phyloP scores from a whole-genome alignment of 2,888 invertebrate species.

The Apamea monoglypha region DNA sequence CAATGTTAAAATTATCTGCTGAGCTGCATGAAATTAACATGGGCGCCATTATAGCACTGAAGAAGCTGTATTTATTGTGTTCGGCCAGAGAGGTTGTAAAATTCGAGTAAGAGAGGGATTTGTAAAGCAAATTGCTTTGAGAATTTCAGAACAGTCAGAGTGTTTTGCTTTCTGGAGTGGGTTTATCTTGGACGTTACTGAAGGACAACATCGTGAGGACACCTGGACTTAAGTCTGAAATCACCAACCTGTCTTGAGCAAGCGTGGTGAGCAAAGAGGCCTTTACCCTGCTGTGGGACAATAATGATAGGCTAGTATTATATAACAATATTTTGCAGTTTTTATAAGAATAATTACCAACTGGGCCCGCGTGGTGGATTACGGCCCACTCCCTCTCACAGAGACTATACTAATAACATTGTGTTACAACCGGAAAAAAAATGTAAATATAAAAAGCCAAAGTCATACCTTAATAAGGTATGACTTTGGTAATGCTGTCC shows the following conservation, averaged over 20 bases:
- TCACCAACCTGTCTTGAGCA: neutral
- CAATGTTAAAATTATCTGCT: constrained; percentile 68
- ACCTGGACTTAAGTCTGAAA: neutral
- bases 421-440: neutral
- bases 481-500: neutral
- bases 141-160: neutral
- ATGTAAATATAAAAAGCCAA: neutral
- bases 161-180: neutral
- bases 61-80: constrained; percentile 56
- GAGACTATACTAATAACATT: neutral
- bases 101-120: neutral
- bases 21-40: constrained; percentile 62
- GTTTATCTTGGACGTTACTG: neutral
- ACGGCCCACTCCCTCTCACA: neutral
- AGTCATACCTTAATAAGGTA: neutral
- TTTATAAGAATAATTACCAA: neutral
- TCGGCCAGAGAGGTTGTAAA: constrained; percentile 10
- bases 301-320: neutral
- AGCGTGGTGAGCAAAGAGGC: neutral
- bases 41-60: constrained; percentile 50
- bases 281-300: no score
- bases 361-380: neutral
- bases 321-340: neutral
- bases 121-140: neutral
- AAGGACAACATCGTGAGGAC: neutral